Percentiles rank a stretch among this genome's conserved stretches.
phyloP scores from a whole-genome alignment of 2,113 vertebrate species.

The Fregata magnificens region DNA sequence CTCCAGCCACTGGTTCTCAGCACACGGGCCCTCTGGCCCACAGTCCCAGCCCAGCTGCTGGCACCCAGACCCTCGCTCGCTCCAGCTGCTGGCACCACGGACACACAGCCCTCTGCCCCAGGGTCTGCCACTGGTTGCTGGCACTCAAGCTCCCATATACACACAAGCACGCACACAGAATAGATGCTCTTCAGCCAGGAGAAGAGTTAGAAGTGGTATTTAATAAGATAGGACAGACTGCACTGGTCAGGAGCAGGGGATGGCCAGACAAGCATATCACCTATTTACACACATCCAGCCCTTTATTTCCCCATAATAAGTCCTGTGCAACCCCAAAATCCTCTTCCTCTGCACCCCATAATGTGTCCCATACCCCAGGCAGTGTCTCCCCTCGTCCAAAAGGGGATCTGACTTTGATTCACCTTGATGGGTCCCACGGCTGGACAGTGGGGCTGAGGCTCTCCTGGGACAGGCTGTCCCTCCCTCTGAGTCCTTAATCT shows the following conservation, averaged over 20 bases:
- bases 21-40: not conserved
- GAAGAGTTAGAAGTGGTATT: not conserved
- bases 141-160: not conserved
- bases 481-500: not conserved
- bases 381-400: not conserved
- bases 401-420: not conserved
- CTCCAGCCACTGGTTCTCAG: not conserved
- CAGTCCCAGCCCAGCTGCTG: rapidly evolving
- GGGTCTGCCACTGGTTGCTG: not conserved
- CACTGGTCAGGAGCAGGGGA: not conserved
- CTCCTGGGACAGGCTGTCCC: not conserved
- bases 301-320: not conserved
- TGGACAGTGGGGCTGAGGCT: not conserved
- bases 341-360: not conserved
- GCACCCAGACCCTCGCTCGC: not conserved
- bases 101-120: rapidly evolving
- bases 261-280: not conserved
- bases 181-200: not conserved
- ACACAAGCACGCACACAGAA: not conserved
- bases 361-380: rapidly evolving
- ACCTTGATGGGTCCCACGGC: not conserved
- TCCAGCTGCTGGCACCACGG: not conserved
- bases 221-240: not conserved
- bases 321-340: not conserved
- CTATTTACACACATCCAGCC: not conserved